A percentile compares a stretch with the other conserved stretches of the same genome.
Evolutionary conservation across 2,113 vertebrate genomes (phyloP).

Genomic region (Murina feae): DNA sequence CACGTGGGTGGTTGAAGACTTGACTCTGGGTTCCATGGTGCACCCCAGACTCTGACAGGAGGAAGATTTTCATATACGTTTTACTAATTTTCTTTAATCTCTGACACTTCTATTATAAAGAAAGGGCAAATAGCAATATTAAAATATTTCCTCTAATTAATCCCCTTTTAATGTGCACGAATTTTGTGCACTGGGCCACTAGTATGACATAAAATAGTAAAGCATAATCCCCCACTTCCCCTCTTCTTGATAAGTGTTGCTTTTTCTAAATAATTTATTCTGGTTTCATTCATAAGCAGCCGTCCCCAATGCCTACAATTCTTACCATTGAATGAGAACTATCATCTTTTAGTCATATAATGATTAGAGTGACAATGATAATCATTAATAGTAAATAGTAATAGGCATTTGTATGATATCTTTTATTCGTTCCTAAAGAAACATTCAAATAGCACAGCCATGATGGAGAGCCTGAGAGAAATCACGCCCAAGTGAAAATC

Average conservation of each 20-base stretch:
- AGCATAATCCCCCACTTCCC: background rate
- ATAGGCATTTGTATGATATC: slow-evolving; percentile 4
- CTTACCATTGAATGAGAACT: background rate
- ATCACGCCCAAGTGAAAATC: background rate
- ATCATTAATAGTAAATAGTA: slow-evolving; percentile 35
- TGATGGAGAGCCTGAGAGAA: background rate
- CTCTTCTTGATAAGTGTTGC: background rate
- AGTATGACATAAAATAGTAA: background rate
- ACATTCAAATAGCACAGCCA: background rate
- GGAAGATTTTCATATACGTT: no score
- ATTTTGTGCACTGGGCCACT: no score
- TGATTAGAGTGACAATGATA: background rate
- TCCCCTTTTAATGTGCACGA: no score
- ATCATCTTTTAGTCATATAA: background rate
- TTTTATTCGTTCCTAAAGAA: background rate
- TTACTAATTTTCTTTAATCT: no score
- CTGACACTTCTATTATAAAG: no score
- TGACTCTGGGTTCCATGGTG: no score
- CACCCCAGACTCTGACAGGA: no score
- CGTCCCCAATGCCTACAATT: background rate
- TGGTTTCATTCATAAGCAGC: background rate
- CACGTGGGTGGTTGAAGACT: no score
- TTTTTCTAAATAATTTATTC: background rate
- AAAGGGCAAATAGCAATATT: no score
- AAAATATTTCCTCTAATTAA: no score